These are phyloP conservation scores for Typhlomys cinereus DNA, from an alignment of 2,113 vertebrate species.

Conservation along the genomic window DNA sequence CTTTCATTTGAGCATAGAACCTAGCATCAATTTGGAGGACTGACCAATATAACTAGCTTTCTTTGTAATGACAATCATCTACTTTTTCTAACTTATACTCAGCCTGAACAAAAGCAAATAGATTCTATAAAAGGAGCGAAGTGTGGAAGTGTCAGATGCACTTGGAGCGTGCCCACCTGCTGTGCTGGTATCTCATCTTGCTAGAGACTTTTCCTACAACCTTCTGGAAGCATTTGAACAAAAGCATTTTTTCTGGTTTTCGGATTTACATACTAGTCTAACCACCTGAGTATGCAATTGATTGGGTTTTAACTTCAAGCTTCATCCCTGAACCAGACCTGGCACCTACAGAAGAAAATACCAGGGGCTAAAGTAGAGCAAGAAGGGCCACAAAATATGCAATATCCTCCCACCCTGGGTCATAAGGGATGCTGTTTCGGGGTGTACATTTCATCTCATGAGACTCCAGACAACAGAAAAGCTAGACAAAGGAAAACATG, in stretches of 20 bases:
- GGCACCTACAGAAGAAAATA: conserved; percentile 82
- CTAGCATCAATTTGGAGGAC: not conserved
- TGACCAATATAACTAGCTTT: not conserved
- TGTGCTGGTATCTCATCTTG: conserved; percentile 74
- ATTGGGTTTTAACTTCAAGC: conserved; percentile 74
- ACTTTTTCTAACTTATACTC: not conserved
- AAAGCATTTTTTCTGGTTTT: conserved; percentile 82
- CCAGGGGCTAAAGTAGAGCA: conserved; percentile 49
- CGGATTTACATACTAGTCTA: conserved; percentile 76
- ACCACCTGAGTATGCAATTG: conserved; percentile 75
- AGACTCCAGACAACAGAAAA: conserved; percentile 78
- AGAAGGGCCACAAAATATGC: conserved; percentile 24
- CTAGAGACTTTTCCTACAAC: conserved; percentile 56
- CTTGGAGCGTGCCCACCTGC: conserved; percentile 64
- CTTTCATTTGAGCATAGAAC: not conserved
- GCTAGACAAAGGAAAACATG: conserved; percentile 76
- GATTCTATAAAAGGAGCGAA: not conserved
- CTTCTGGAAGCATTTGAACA: conserved; percentile 80
- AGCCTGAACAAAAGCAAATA: not conserved
- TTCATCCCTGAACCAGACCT: conserved; percentile 77
- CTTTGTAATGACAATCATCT: not conserved
- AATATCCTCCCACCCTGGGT: conserved; percentile 64
- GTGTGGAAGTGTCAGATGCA: conserved; percentile 49
- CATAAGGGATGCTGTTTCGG: not conserved
- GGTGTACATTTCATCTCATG: conserved; percentile 70